A percentile compares a stretch with the other conserved stretches of the same genome.
Evolutionary conservation across 30 jellyfish, hydroid and myxozoan species (phyloP).

Genomic region (Aurelia sp.): DNA sequence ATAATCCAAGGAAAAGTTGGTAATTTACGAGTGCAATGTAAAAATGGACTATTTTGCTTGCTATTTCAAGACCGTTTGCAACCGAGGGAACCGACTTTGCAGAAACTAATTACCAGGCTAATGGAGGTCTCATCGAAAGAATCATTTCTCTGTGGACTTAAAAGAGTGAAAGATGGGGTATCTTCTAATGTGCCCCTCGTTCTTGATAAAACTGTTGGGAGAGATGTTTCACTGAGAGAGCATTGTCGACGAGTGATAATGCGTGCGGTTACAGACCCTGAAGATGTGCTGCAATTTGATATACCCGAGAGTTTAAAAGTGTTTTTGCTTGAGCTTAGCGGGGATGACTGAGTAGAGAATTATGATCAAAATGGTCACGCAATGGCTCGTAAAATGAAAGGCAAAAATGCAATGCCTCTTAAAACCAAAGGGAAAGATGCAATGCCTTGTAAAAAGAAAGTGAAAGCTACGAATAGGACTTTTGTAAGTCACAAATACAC

Average conservation of each 20-base stretch:
- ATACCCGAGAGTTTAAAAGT: constrained; percentile 30
- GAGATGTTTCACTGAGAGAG: constrained; percentile 52
- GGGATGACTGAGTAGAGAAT: too few species aligned
- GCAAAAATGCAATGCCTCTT: too few species aligned
- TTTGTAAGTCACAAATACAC: too few species aligned
- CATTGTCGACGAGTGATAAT: constrained; percentile 64
- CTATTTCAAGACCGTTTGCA: constrained; percentile 27
- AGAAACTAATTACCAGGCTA: constrained; percentile 32
- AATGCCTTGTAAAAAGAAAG: too few species aligned
- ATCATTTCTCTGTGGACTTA: constrained; percentile 20
- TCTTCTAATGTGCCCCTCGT: constrained; percentile 35
- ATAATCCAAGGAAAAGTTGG: constrained; percentile 61
- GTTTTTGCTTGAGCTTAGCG: constrained; percentile 56
- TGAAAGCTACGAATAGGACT: too few species aligned
- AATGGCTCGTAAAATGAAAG: too few species aligned
- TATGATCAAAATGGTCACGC: too few species aligned
- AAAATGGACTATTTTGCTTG: constrained; percentile 60
- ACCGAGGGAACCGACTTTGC: constrained; percentile 70
- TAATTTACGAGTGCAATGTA: constrained; percentile 63
- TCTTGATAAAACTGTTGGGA: constrained; percentile 25
- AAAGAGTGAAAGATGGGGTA: constrained; percentile 30
- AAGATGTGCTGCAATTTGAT: constrained; percentile 49
- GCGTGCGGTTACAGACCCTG: constrained; percentile 40
- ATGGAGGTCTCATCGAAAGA: constrained; percentile 5
- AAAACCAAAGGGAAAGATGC: too few species aligned